These are phyloP conservation scores for Oceanodroma tethys DNA, from an alignment of 2,113 vertebrate species.

Conservation along the genomic window DNA sequence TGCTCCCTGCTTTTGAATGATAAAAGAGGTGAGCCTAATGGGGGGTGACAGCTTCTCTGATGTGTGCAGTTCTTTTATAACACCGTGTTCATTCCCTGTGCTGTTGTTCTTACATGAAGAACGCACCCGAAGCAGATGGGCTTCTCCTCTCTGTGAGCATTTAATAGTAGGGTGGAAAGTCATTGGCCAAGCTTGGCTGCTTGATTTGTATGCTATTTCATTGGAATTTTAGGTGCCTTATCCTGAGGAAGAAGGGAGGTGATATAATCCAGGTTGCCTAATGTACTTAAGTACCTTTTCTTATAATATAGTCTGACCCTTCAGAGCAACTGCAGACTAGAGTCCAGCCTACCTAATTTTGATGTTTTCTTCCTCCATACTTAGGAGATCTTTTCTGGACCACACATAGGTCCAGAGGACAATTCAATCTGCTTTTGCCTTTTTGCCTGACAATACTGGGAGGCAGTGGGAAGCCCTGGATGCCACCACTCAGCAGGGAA, in stretches of 20 bases:
- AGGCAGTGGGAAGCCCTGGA: neutral
- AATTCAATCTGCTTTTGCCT: neutral
- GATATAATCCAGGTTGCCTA: neutral
- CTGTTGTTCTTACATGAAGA: neutral
- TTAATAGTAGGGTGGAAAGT: neutral
- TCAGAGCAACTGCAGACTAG: neutral
- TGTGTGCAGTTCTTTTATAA: neutral
- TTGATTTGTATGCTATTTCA: neutral
- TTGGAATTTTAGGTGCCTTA: neutral
- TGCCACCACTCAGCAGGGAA: neutral
- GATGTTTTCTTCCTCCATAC: neutral
- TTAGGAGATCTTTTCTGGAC: neutral
- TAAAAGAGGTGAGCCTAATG: neutral
- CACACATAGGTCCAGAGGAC: neutral
- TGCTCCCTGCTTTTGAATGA: neutral
- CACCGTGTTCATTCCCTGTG: fast-evolving
- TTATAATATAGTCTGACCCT: neutral
- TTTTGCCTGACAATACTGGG: neutral
- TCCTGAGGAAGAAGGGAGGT: neutral
- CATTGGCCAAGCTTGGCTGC: neutral
- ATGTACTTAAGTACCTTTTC: neutral
- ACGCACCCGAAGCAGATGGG: neutral
- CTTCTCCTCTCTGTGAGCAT: neutral
- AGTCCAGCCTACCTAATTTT: neutral
- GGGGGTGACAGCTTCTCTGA: neutral